Base-by-base conservation (phyloP, 2,888 invertebrate genomes). In the Panzeria rudis region DNA sequence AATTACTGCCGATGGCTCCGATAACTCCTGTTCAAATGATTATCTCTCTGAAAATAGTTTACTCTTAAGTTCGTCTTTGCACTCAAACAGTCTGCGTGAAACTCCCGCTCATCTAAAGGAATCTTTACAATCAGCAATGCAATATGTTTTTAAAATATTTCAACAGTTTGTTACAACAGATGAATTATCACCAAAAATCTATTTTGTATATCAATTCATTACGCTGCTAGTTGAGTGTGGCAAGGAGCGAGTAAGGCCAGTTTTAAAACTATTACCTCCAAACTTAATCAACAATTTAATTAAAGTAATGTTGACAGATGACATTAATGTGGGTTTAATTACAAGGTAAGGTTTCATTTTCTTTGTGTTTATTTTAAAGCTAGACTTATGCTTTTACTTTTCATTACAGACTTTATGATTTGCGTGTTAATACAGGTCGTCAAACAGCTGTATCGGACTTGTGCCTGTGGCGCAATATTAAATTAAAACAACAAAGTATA, bases 401-500 rank as follows among this genome's bases (percentile, higher is more conserved):
- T 15, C 2, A 17, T 78, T 73, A 3, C 23, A 91, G 93, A 76
- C 89, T 93, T 84, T 97, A 98, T 91, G 97, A 98, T 92, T 94
- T 97, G 64, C 94, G 95, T 68, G 95, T 95, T 23, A 92, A 94
- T 23, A 94, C 94, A 73, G 97, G 98, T 1, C 94, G 98, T 77
- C 96, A 96, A 90, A 95, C 96, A 80, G 97, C 97, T 73, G 97
- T 98, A 0, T 95, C 97, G 89, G 97, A 97, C 92, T 93, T 98
- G 81, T 97, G 98, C 91, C 94, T 98, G 89, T 94, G 97, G 89
- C 94, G 97, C 86, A 97, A 97, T 93, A 96, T 97, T 93, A 94
- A 95, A 88, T 93, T 97, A 86, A 88, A 91, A 77, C 89, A 91
- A 73, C 87, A 91, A 64, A 92, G 92, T 85, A 91, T 92, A 64